These are phyloP conservation scores for Cheirogaleus medius DNA, from an alignment of 2,113 vertebrate genomes.

Conservation along the genomic window DNA sequence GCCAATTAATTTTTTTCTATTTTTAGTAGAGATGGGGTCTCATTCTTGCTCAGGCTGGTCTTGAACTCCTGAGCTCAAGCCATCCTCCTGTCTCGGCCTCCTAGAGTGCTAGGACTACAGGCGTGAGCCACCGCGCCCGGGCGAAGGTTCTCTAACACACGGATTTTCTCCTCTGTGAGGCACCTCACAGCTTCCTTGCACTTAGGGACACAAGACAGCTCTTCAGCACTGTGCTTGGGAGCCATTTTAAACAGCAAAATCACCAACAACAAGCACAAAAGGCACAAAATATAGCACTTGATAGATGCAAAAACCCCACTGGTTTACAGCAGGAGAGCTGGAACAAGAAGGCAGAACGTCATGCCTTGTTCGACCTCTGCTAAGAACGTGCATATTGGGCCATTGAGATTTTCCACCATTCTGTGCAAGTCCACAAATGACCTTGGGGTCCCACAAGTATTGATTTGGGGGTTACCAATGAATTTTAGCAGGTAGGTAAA, in stretches of 20 bases:
- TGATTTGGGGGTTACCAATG: background rate
- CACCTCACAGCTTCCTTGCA: background rate
- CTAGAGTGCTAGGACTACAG: no score
- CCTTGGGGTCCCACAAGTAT: background rate
- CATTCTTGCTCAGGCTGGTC: no score
- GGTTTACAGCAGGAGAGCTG: no score
- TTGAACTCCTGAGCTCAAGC: no score
- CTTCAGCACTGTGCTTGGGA: background rate
- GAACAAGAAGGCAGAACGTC: no score
- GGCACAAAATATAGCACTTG: background rate
- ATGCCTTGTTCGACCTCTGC: background rate
- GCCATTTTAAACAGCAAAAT: background rate
- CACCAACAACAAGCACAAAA: background rate
- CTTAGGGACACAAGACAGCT: background rate
- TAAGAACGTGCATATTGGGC: fast-evolving
- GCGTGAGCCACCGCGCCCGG: no score
- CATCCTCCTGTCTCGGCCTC: no score
- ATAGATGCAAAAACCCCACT: background rate
- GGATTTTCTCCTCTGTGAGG: background rate
- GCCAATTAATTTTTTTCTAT: no score
- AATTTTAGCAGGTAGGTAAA: background rate
- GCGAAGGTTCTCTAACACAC: background rate
- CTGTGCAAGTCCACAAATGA: no score
- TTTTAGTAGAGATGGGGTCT: no score
- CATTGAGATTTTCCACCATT: background rate